These are phyloP conservation scores for Melinaea marsaeus DNA, from an alignment of 2,888 invertebrate species.

Conservation along the genomic window DNA sequence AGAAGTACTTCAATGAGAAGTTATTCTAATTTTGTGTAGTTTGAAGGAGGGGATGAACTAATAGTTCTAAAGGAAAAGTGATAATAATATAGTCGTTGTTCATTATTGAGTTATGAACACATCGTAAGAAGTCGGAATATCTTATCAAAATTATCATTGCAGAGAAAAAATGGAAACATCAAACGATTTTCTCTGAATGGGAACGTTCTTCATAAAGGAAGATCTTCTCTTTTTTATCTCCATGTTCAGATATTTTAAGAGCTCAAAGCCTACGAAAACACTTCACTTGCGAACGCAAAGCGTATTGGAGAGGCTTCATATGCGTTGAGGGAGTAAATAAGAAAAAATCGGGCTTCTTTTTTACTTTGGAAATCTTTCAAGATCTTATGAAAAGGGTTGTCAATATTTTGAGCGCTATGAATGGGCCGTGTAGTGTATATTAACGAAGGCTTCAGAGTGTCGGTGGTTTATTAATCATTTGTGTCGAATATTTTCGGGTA, in stretches of 20 bases:
- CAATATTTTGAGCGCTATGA: conserved; percentile 75
- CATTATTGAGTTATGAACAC: too few species aligned
- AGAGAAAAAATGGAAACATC: too few species aligned
- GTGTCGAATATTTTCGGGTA: conserved; percentile 14
- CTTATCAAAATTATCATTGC: too few species aligned
- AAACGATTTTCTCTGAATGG: conserved; percentile 14
- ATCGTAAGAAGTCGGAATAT: too few species aligned
- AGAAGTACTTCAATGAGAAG: too few species aligned
- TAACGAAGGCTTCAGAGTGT: conserved; percentile 60
- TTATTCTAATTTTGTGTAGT: too few species aligned
- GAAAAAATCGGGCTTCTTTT: conserved; percentile 67
- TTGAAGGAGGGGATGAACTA: too few species aligned
- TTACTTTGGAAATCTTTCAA: conserved; percentile 66
- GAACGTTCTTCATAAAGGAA: conserved; percentile 16
- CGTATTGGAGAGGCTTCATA: conserved; percentile 52
- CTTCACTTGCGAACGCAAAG: conserved; percentile 39
- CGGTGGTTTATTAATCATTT: conserved; percentile 52
- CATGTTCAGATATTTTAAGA: conserved; percentile 42
- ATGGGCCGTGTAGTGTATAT: conserved; percentile 62
- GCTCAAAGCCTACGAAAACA: conserved; percentile 39
- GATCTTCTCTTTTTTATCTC: conserved; percentile 37
- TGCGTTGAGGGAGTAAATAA: conserved; percentile 66
- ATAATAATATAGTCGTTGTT: too few species aligned
- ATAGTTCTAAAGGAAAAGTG: too few species aligned
- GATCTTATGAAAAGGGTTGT: conserved; percentile 65